Conservation (phyloP, 2,888 invertebrate genomes). For the Spisula solida region DNA sequence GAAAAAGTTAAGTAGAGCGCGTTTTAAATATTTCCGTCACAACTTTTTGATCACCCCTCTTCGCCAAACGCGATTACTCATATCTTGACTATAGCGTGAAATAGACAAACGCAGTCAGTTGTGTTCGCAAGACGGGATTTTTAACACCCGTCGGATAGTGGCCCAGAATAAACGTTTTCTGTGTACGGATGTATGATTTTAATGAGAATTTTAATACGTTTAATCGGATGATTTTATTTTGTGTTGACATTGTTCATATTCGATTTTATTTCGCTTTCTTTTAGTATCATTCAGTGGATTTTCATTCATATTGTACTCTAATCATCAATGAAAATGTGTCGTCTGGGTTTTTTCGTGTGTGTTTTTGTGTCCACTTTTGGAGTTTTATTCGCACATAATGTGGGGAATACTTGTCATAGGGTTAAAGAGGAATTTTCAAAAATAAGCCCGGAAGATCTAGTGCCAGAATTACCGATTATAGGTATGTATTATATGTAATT, state of each 20-base stretch:
- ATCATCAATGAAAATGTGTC: conserved; percentile 40
- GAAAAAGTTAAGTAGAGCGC: not conserved
- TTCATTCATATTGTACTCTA: conserved; percentile 10
- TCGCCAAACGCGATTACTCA: conserved; percentile 39
- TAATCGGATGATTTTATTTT: conserved; percentile 24
- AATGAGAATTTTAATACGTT: conserved; percentile 2
- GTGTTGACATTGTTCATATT: conserved; percentile 14
- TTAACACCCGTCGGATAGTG: conserved; percentile 6
- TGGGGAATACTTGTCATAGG: conserved; percentile 29
- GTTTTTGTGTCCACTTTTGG: conserved; percentile 36
- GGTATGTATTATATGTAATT: conserved; percentile 43
- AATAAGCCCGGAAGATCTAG: conserved; percentile 46
- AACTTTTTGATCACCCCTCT: conserved; percentile 41
- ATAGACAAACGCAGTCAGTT: conserved; percentile 30
- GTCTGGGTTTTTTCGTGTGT: conserved; percentile 26
- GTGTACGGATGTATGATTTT: not conserved
- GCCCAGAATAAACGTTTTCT: conserved; percentile 1
- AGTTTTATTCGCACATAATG: conserved; percentile 31
- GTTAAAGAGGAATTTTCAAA: conserved; percentile 53
- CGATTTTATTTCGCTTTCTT: conserved; percentile 42
- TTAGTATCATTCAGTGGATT: not conserved
- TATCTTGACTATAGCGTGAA: conserved; percentile 5
- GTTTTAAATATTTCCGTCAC: not conserved
- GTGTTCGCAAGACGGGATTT: conserved; percentile 34
- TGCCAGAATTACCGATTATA: conserved; percentile 52